Base-by-base conservation (phyloP, 1,140 invertebrate species). In the Neodiprion lecontei region DNA sequence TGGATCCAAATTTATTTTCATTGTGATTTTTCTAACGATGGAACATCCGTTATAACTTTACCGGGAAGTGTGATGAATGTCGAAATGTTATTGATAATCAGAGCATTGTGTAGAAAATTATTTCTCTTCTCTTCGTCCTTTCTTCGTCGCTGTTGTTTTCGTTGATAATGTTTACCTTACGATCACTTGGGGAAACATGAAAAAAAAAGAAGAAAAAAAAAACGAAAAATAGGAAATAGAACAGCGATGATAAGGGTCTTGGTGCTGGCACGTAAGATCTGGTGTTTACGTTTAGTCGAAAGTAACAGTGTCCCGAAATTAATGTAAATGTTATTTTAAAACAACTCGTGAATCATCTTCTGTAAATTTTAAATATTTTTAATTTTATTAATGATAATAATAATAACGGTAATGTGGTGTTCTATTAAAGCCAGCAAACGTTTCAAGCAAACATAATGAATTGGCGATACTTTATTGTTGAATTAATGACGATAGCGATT, bases 291-390 rank as follows among this genome's bases (percentile, higher is more conserved):
- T 61, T 82, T 81, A 82, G 85, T 78, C 74, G 79, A 86, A 82
- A 76, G 83, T 82, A 83, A 85, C 79, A 76, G 85, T 74, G 85
- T 88, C 85, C 82, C 83, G 53, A 70, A 65, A 40, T 75, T 78
- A 75, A 48, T 82, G 72, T 84, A 82, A 79, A 85, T 14, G 11
- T 61, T 80, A 82, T 87, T 87, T 86, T 86, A 17, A 61, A 61
- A 61, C 53, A 14, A 61, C 53, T 61, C 53, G 78, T 85, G 84
- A 81, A 85, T 75, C 78, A 82, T 85, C 82, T 86, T 87, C 82
- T 88, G 87, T 88, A 88, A 83, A 88, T 88, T 88, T 86, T 85
- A 14, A 61, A 81, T 87, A 78, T 71, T 61, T 75, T 82, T 86
- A 84, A 84, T 84, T 86, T 85, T 85, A 85, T 84, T 83, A 86